phyloP scores from a whole-genome alignment of 2,113 vertebrate genomes.

The Malurus cyaneus region DNA sequence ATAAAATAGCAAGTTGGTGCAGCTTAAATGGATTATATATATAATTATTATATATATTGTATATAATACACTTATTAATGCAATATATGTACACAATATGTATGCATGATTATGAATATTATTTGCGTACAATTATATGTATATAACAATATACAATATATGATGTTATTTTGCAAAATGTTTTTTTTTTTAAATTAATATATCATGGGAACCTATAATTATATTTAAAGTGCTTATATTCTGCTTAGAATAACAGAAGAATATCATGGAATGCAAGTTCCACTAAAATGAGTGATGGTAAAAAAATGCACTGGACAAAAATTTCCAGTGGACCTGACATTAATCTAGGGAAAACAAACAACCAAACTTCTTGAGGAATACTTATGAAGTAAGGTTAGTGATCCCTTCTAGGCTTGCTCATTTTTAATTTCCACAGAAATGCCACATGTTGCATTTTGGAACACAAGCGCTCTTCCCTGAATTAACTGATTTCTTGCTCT shows the following conservation, averaged over 20 bases:
- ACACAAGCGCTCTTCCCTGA: neutral
- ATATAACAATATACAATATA: neutral
- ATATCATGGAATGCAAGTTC: neutral
- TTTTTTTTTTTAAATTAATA: neutral
- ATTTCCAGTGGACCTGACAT: neutral
- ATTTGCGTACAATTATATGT: neutral
- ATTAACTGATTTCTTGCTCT: neutral
- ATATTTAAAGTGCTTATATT: neutral
- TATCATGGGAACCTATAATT: neutral
- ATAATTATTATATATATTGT: neutral
- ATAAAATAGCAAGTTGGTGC: neutral
- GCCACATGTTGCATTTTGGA: neutral
- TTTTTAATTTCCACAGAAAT: neutral
- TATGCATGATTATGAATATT: fast-evolving
- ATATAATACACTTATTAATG: neutral
- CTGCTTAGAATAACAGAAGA: neutral
- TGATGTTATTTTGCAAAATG: neutral
- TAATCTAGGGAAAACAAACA: neutral
- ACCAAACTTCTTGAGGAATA: neutral
- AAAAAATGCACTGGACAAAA: neutral
- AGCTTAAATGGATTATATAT: too few species aligned
- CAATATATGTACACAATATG: neutral
- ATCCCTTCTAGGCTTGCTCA: neutral
- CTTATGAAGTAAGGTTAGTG: neutral
- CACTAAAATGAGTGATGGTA: neutral